Evolutionary conservation across 1,140 invertebrate species (phyloP).

Genomic region (Metaphire vulgaris): DNA sequence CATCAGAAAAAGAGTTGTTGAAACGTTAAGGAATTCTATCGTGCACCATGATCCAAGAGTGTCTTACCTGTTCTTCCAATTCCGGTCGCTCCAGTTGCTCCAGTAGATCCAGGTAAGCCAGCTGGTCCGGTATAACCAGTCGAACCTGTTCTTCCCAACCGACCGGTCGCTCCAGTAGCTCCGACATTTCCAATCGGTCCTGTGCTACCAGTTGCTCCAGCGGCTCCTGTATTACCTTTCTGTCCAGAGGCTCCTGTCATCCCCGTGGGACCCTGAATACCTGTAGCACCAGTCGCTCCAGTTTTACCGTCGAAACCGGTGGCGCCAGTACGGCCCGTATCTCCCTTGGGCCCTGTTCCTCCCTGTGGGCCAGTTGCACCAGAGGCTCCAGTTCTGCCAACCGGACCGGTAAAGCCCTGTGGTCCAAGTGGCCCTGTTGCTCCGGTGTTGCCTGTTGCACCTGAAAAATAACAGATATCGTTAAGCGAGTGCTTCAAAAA

Average conservation of each 20-base stretch:
- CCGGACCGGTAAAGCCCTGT: constrained; percentile 54
- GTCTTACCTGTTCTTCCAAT: constrained; percentile 9
- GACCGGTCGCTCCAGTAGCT: constrained; percentile 17
- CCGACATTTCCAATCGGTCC: constrained; percentile 6
- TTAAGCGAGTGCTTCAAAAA: too few species aligned
- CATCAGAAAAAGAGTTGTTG: too few species aligned
- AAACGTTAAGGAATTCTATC: too few species aligned
- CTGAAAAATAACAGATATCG: too few species aligned
- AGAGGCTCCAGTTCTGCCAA: constrained; percentile 20
- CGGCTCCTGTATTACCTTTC: background rate
- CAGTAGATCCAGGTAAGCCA: constrained; percentile 28
- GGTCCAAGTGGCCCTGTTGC: constrained; percentile 41
- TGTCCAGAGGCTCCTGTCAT: background rate
- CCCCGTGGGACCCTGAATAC: constrained; percentile 3
- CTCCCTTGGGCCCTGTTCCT: background rate
- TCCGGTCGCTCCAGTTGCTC: constrained; percentile 30
- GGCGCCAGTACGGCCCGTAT: constrained; percentile 6
- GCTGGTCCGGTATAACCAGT: constrained; percentile 31
- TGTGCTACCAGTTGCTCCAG: constrained; percentile 1
- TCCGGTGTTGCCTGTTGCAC: background rate
- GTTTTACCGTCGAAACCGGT: background rate
- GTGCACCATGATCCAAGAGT: too few species aligned
- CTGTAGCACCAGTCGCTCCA: background rate
- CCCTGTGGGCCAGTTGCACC: constrained; percentile 22
- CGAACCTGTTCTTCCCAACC: background rate